Conservation (phyloP, 2,797 vertebrate species). For the Ibycter americanus region DNA sequence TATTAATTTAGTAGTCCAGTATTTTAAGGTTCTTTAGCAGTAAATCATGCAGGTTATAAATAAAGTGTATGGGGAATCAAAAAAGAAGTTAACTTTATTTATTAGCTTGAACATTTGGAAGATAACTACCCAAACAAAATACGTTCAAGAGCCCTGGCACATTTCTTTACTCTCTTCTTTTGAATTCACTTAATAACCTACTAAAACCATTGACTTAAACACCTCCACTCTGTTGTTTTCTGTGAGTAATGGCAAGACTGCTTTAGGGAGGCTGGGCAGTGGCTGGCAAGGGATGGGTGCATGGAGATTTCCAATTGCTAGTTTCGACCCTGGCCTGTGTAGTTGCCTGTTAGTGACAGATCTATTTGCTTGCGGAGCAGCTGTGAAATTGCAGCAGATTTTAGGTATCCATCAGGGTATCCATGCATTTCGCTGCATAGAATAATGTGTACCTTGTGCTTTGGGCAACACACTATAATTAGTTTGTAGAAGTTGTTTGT, state of each 20-base stretch:
- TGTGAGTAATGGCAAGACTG: background rate
- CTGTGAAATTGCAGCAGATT: slow-evolving; percentile 23
- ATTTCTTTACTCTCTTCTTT: background rate
- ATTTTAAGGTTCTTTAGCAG: background rate
- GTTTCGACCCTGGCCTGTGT: background rate
- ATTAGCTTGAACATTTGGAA: background rate
- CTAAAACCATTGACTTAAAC: background rate
- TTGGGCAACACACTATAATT: slow-evolving; percentile 15
- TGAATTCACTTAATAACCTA: background rate
- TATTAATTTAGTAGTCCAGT: slow-evolving; percentile 22
- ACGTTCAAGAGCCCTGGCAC: background rate
- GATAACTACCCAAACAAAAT: background rate
- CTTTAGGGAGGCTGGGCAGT: background rate
- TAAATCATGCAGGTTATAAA: background rate
- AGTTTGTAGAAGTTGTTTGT: slow-evolving; percentile 43
- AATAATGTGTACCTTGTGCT: slow-evolving; percentile 18
- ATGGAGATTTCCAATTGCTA: background rate
- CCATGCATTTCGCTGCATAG: background rate
- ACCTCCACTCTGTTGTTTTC: background rate
- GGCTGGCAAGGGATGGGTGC: background rate
- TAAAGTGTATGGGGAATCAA: background rate
- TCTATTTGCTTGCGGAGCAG: slow-evolving; percentile 4
- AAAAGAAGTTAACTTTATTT: background rate
- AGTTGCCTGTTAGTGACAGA: background rate
- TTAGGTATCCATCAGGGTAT: slow-evolving; percentile 8